Conservation (phyloP, 1,140 invertebrate species). For the Drosophila neocordata region DNA sequence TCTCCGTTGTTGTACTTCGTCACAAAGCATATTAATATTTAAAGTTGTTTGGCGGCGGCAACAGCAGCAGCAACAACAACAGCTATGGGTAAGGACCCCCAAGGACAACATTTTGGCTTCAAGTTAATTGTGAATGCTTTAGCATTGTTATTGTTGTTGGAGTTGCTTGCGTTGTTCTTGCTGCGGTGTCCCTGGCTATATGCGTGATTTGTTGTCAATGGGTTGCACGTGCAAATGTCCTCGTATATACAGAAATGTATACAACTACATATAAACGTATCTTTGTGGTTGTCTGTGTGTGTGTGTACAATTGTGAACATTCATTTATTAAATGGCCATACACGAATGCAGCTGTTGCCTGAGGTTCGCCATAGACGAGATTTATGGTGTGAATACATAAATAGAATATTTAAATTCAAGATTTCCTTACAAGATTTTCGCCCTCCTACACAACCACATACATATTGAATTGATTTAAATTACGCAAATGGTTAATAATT, state of each 20-base stretch:
- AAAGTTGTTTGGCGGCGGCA: constrained; percentile 21
- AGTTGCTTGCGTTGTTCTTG: neutral
- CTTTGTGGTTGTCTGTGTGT: constrained; percentile 5
- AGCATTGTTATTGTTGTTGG: neutral
- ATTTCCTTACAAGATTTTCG: neutral
- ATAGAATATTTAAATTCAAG: constrained; percentile 12
- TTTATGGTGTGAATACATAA: constrained; percentile 16
- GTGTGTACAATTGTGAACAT: constrained; percentile 15
- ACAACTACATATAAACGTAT: neutral
- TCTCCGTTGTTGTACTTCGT: constrained; percentile 8
- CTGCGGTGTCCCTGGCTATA: constrained; percentile 21
- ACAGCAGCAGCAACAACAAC: constrained; percentile 31
- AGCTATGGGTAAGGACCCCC: constrained; percentile 22
- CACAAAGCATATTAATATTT: constrained; percentile 31
- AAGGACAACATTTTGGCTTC: constrained; percentile 44
- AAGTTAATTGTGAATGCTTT: constrained; percentile 57
- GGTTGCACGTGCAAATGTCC: constrained; percentile 37
- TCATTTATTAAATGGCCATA: constrained; percentile 19
- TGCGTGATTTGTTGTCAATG: constrained; percentile 58
- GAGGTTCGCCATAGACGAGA: constrained; percentile 12
- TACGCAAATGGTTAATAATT: constrained; percentile 6
- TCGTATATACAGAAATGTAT: constrained; percentile 1
- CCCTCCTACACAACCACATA: too few relatives aligned
- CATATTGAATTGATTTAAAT: constrained; percentile 1
- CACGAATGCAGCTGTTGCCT: constrained; percentile 14